phyloP scores from a whole-genome alignment of 1,140 invertebrate species.

The Ectropis grisescens region DNA sequence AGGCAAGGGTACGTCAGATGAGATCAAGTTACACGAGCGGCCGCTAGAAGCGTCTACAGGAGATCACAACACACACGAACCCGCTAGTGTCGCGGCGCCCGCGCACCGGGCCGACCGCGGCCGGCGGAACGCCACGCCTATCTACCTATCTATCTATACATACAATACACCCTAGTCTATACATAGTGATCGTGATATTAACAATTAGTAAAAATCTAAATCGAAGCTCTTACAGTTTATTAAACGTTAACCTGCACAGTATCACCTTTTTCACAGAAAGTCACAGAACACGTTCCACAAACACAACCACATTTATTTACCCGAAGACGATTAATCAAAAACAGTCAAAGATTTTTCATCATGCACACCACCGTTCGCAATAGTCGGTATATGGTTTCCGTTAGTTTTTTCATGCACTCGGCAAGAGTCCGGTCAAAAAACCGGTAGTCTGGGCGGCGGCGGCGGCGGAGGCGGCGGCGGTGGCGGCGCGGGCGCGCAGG shows the following conservation, averaged over 20 bases:
- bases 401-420: constrained; percentile 49
- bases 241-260: constrained; percentile 32
- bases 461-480: no score
- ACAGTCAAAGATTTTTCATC: constrained; percentile 10
- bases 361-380: constrained; percentile 39
- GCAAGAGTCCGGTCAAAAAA: constrained; percentile 48
- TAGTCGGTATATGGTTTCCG: constrained; percentile 39
- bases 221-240: constrained; percentile 51
- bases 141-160: background rate
- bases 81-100: constrained; percentile 1
- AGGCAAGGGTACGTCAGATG: constrained; percentile 27
- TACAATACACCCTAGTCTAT: background rate
- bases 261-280: constrained; percentile 27
- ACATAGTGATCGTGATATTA: constrained; percentile 10
- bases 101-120: no score
- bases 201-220: constrained; percentile 30
- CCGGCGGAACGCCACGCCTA: background rate
- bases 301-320: constrained; percentile 21
- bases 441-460: constrained; percentile 11
- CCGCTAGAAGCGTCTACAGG: constrained; percentile 51
- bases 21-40: constrained; percentile 44
- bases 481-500: constrained; percentile 16
- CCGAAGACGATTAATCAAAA: background rate
- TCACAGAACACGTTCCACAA: constrained; percentile 21
- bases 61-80: constrained; percentile 12